Conservation (phyloP, 2,797 vertebrate species). For the Onychomys torridus region DNA sequence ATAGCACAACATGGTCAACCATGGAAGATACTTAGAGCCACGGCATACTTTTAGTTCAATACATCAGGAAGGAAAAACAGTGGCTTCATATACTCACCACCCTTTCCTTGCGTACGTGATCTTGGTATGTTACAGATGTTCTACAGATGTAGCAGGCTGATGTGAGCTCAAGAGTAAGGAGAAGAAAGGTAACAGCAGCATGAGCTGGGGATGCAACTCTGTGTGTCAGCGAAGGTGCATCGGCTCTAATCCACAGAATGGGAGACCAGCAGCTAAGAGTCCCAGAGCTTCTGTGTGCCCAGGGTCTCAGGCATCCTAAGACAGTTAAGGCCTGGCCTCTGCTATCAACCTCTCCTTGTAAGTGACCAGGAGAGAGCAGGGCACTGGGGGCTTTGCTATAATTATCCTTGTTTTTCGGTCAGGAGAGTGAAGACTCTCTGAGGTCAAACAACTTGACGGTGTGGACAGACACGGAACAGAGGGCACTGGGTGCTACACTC, state of each 20-base stretch:
- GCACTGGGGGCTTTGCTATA: background rate
- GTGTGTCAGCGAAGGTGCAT: background rate
- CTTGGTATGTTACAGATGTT: background rate
- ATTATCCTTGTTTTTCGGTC: background rate
- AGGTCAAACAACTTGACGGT: background rate
- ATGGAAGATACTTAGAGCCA: too few relatives aligned
- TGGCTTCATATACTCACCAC: background rate
- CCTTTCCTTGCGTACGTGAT: background rate
- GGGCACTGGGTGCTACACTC: background rate
- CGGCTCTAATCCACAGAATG: background rate
- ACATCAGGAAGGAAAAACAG: too few relatives aligned
- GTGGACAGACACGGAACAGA: background rate
- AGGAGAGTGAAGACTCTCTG: background rate
- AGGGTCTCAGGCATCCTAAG: too few relatives aligned
- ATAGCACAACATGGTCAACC: too few relatives aligned
- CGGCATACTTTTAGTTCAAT: background rate
- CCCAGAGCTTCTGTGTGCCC: background rate
- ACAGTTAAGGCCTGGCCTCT: too few relatives aligned
- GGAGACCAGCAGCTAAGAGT: too few relatives aligned
- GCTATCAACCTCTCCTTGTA: background rate
- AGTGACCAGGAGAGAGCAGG: background rate
- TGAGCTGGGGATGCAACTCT: background rate
- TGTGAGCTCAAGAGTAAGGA: background rate
- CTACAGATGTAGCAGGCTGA: background rate
- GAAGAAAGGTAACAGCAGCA: background rate